Percentiles rank a stretch among this genome's conserved stretches.
These are phyloP conservation scores for Leptoteleia sp. DNA, from an alignment of 1,140 invertebrate genomes.

Conservation along the genomic window DNA sequence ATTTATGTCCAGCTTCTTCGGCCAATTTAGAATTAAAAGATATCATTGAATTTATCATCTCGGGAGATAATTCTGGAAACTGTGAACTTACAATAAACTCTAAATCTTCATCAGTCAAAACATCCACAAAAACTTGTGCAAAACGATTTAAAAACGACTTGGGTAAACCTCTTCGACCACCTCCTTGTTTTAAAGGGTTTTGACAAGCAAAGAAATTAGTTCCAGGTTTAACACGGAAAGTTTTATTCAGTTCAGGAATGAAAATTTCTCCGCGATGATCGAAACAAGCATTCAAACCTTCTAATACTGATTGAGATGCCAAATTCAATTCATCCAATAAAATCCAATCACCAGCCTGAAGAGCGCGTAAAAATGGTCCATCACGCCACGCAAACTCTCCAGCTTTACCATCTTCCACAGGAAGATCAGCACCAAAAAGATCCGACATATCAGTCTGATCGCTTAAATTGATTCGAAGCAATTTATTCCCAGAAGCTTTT, in stretches of 20 bases:
- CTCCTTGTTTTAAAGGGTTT: constrained; percentile 98
- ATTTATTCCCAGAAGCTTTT: constrained; percentile 88
- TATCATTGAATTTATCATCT: constrained; percentile 88
- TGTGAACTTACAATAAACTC: constrained; percentile 83
- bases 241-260: constrained; percentile 94
- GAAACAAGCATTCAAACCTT: constrained; percentile 98
- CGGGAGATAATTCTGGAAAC: constrained; percentile 81
- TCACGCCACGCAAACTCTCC: constrained; percentile 97
- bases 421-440: constrained; percentile 98
- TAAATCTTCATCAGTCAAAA: constrained; percentile 89
- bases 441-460: constrained; percentile 99
- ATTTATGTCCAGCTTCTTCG: constrained; percentile 84
- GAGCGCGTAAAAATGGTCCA: constrained; percentile 95
- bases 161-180: constrained; percentile 96
- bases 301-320: constrained; percentile 98
- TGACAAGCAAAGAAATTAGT: constrained; percentile 98
- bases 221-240: constrained; percentile 88
- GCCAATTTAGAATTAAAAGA: constrained; percentile 89
- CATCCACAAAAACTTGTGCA: constrained; percentile 95
- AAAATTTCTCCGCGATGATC: constrained; percentile 98
- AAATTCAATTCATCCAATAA: constrained; percentile 99
- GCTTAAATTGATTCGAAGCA: constrained; percentile 97
- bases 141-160: constrained; percentile 99
- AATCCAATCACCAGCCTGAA: constrained; percentile 97
- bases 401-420: constrained; percentile 91